Evolutionary conservation across 2,888 invertebrate species (phyloP).

Genomic region (Crocallis elinguaria): DNA sequence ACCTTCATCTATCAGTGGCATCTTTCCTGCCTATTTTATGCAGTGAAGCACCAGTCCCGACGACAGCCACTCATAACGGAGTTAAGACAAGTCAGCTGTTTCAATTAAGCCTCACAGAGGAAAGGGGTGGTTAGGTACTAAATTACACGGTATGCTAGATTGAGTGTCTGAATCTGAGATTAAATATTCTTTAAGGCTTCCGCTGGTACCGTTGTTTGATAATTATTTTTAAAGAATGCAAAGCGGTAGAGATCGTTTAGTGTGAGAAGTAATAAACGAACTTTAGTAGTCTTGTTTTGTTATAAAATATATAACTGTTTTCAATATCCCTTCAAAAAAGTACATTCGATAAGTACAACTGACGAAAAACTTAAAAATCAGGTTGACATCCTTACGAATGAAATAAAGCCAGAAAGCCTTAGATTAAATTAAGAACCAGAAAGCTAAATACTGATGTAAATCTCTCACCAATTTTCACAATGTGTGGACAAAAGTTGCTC

Average conservation of each 20-base stretch:
- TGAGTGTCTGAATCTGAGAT: slow-evolving; percentile 21
- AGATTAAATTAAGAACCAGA: no score
- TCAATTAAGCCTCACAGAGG: slow-evolving; percentile 33
- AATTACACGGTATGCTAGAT: slow-evolving; percentile 31
- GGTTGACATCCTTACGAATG: no score
- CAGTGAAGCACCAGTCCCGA: neutral
- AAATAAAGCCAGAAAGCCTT: no score
- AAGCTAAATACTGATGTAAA: no score
- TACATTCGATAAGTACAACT: no score
- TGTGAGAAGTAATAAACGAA: neutral
- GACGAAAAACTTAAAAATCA: no score
- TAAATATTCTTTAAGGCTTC: slow-evolving; percentile 29
- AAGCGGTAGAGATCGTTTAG: slow-evolving; percentile 2
- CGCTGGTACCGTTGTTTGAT: slow-evolving; percentile 21
- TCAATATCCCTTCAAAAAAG: no score
- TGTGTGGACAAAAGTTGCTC: no score
- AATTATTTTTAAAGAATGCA: slow-evolving; percentile 17
- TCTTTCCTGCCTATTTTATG: slow-evolving; percentile 3
- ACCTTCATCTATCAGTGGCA: neutral
- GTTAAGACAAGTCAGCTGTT: slow-evolving; percentile 11
- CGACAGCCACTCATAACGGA: slow-evolving; percentile 23
- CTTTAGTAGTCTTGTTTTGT: neutral
- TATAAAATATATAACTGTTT: neutral
- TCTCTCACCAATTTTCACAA: no score
- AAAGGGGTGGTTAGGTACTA: slow-evolving; percentile 40